Conservation (phyloP, 1,140 invertebrate genomes). For the Lutraria rhynchaena region DNA sequence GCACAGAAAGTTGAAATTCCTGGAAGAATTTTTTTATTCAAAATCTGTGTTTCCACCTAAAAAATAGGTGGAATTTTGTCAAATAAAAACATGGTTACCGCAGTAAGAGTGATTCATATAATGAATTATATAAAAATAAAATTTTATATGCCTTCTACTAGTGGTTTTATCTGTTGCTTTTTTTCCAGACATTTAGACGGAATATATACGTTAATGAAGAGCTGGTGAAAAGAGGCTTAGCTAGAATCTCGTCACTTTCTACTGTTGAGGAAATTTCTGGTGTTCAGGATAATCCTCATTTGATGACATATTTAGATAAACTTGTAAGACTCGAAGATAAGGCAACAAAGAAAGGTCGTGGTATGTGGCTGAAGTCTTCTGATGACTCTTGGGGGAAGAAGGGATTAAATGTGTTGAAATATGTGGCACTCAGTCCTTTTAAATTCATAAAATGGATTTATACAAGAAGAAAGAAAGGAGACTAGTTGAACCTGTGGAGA, state of each 20-base stretch:
- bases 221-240: slow-evolving; percentile 25
- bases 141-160: no score
- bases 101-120: no score
- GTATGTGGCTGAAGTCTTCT: slow-evolving; percentile 44
- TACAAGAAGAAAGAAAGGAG: slow-evolving; percentile 14
- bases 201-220: slow-evolving; percentile 50
- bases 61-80: no score
- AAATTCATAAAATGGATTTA: slow-evolving; percentile 28
- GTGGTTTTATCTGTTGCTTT: neutral
- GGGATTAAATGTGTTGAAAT: neutral
- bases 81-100: no score
- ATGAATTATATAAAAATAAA: no score
- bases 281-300: slow-evolving; percentile 25
- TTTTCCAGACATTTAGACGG: slow-evolving; percentile 40
- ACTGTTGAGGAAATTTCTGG: neutral
- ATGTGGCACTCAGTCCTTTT: slow-evolving; percentile 8
- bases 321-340: slow-evolving; percentile 25
- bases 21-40: no score
- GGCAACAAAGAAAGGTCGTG: slow-evolving; percentile 26
- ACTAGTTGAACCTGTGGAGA: no score
- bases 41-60: no score
- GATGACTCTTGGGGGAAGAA: neutral
- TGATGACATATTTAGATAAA: slow-evolving; percentile 45
- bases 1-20: no score
- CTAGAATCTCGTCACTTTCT: slow-evolving; percentile 25